A percentile compares a stretch with the other conserved stretches of the same genome.
These are phyloP conservation scores for Schizopygopsis pylzovi DNA, from an alignment of 2,797 vertebrate genomes.

Conservation along the genomic window DNA sequence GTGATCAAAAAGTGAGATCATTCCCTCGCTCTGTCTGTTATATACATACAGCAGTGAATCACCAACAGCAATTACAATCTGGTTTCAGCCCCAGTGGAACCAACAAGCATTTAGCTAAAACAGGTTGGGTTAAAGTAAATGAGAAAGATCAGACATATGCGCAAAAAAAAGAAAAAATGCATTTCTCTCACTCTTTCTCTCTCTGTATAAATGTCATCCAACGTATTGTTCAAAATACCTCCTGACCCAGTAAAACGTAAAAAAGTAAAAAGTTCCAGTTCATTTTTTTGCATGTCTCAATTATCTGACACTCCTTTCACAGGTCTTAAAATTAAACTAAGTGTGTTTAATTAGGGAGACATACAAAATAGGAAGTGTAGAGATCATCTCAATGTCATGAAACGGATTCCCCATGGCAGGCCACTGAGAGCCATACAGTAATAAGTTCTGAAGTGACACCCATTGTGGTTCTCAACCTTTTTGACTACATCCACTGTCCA, in stretches of 20 bases:
- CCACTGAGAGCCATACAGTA: not conserved
- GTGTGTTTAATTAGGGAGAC: not conserved
- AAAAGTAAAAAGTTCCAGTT: not conserved
- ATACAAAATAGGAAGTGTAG: not conserved
- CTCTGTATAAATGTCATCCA: not conserved
- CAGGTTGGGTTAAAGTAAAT: conserved; percentile 12
- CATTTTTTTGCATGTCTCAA: not conserved
- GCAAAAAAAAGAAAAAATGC: not conserved
- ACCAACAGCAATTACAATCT: conserved; percentile 61
- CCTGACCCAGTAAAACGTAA: not conserved
- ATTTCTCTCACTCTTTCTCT: not conserved
- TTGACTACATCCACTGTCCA: not conserved
- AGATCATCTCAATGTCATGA: not conserved
- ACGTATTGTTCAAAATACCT: not conserved
- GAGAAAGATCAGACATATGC: not conserved
- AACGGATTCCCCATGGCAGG: not conserved
- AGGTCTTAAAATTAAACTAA: not conserved
- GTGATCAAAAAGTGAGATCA: not conserved
- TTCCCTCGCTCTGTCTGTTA: conserved; percentile 28
- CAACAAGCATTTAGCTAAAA: conserved; percentile 57
- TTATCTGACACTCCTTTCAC: not conserved
- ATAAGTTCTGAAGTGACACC: not conserved
- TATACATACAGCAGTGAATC: conserved; percentile 60
- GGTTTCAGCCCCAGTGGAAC: conserved; percentile 62
- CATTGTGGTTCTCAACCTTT: not conserved